Evolutionary conservation across 2,888 invertebrate genomes (phyloP), one percentile per base, ranked within the genome.

Genomic region (Alitta virens): DNA sequence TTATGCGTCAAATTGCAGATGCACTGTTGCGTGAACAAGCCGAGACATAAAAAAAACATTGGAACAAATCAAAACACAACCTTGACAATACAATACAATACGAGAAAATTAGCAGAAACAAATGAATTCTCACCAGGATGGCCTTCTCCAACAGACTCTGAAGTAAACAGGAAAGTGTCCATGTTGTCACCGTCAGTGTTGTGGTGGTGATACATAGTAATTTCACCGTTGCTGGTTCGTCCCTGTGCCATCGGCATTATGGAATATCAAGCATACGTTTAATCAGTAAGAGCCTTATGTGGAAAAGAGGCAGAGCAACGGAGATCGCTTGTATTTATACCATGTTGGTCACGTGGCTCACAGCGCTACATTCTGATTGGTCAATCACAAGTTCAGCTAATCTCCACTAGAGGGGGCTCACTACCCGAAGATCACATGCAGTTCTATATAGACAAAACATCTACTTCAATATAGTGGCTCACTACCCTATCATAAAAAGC

Each of bases 101-200:
- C n/a, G n/a, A n/a, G n/a, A n/a, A n/a, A n/a, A n/a, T 33, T 33
- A 7, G 33, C 33, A n/a, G 53, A 21, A 38, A 54, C 9, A 16
- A 54, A 21, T n/a, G n/a, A 5, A 7, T 49, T 53, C 63, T 63
- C 73, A 79, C 79, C 80, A 69, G 82, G 81, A 66, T 82, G 81
- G 26, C 82, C 82, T 69, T 82, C 82, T 55, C 82, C 82, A 21
- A 82, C 82, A n/a, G 82, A 82, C 71, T 82, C 82, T 18, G 81
- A 81, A 33, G 82, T 81, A 63, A 82, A 82, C 26, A 81, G 71
- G 65, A 82, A 82, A 3, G 63, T 59, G 25, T 63, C 56, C 42
- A 56, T 60, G 26, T 60, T 40, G 18, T 50, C 52, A 23, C 59
- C 59, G n/a, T 26, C 33, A 7, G 33, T 27, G 46, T 56, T 42